Evolutionary conservation across 2,797 vertebrate species (phyloP), one percentile per base, ranked within the genome.

Genomic region (Aulostomus chinensis): DNA sequence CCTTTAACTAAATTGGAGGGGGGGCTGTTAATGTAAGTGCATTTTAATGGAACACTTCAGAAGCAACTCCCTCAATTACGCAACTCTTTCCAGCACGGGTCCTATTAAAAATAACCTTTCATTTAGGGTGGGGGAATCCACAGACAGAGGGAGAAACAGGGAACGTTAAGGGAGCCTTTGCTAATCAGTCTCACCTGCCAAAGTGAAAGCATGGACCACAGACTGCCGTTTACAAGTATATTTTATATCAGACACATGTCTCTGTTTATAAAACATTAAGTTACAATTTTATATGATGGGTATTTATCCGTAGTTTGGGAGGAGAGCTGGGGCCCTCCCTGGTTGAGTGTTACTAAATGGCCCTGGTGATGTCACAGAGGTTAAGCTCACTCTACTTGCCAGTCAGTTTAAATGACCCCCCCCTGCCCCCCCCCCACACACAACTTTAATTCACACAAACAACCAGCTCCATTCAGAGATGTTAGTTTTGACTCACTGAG

Each of bases 151-250:
- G 64, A 64, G 66, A 71, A 71, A 54, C 50, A 16, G 21, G 47
- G 31, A 36, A 53, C 70, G 60, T 76, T 56, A 70, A 61, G 49
- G 66, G 71, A 67, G 62, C 58, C 55, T 62, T 9, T 12, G 59
- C 50, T 91, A 84, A 90, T 87, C 80, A 82, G 74, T 80, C 76
- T 87, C 80, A 86, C 86, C 86, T 89, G 86, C 52, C 48, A 73
- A 56, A 76, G 71, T 40, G 49, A 65, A 65, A 68, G 78, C 56
- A 62, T 74, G 58, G 41, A 56, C 59, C 60, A 58, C 48, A 61
- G 66, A 60, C 65, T 58, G 60, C 71, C 41, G 34, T 86, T 83
- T 83, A 71, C 65, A 68, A 63, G 63, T 50, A 26, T 24, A 42
- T 82, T 88, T 87, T 83, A 84, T 73, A 66, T 72, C 34, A n/a